phyloP scores from a whole-genome alignment of 2,888 invertebrate species.

The Tuberolachnus salignus region DNA sequence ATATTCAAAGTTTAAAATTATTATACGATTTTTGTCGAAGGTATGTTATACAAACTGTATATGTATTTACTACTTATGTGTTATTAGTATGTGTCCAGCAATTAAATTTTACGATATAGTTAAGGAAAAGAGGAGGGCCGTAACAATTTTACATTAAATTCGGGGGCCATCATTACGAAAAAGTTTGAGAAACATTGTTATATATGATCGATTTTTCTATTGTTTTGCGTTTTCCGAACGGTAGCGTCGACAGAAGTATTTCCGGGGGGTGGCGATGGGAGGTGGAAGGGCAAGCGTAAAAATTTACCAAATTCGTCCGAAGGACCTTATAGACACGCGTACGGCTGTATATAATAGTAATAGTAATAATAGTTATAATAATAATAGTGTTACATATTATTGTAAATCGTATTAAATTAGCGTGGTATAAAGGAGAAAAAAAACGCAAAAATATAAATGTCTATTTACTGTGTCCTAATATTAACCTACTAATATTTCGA shows the following conservation, averaged over 20 bases:
- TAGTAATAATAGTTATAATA: too few species aligned
- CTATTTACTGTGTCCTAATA: neutral
- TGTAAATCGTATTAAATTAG: too few species aligned
- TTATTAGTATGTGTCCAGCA: too few species aligned
- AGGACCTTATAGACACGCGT: neutral
- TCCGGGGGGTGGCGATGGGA: neutral
- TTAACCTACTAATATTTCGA: neutral
- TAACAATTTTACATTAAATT: too few species aligned
- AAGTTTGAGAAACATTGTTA: neutral
- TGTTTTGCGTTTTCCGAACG: slow-evolving; percentile 19
- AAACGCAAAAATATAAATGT: neutral
- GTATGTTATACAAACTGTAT: too few species aligned
- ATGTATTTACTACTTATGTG: too few species aligned
- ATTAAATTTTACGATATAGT: too few species aligned
- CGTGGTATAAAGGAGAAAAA: neutral
- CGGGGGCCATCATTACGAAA: too few species aligned
- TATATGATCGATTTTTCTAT: slow-evolving; percentile 21
- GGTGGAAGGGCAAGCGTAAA: slow-evolving; percentile 7
- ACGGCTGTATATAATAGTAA: neutral
- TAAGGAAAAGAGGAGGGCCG: too few species aligned
- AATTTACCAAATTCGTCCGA: slow-evolving; percentile 35
- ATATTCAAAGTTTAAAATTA: too few species aligned
- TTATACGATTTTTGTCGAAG: too few species aligned
- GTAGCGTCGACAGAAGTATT: too few species aligned
- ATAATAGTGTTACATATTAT: neutral